Evolutionary conservation across 2,113 vertebrate species (phyloP), one percentile per base, ranked within the genome.

Genomic region (Ifrita kowaldi): DNA sequence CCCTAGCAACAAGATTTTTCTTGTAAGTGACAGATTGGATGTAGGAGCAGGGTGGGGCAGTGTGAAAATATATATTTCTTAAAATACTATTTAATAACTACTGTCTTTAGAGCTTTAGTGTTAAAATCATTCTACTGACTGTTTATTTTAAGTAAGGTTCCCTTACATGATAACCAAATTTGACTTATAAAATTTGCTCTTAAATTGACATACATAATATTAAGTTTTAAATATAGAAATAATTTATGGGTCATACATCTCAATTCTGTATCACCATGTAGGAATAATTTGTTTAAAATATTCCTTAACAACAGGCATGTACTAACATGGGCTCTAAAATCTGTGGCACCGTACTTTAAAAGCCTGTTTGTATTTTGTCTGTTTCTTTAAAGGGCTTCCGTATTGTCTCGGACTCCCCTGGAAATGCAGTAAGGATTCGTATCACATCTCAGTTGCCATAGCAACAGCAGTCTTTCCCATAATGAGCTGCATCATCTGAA

Each of bases 401-500:
- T 98, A 98, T 98, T 98, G 98, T 99, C 98, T 98, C 88, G 63
- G 96, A 93, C 97, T 98, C 99, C 98, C 99, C 99, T 99, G 98
- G 97, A 95, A 98, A 97, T 97, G 93, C 98, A 95, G 98, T 98
- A 98, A 98, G 98, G 98, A 99, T 97, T 98, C 98, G 97, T 98
- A 98, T 98, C 99, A 99, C 98, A 98, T 98, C 98, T 98, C 97
- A 68, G 99, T 99, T 98, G 98, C 99, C 98, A 98, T 97, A 97
- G 99, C 98, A 99, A 99, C 99, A 98, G 98, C 98, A 98, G 98
- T 77, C 96, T 98, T 98, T 98, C 96, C 98, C 98, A 98, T 98
- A 99, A 99, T 99, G 98, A 99, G 99, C 99, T 98, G 99, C 98
- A 99, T 99, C 99, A 99, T 99, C 97, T 98, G 98, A 98, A 98